Conservation (phyloP, 2,888 invertebrate genomes). For the Apodemia hepburni region DNA sequence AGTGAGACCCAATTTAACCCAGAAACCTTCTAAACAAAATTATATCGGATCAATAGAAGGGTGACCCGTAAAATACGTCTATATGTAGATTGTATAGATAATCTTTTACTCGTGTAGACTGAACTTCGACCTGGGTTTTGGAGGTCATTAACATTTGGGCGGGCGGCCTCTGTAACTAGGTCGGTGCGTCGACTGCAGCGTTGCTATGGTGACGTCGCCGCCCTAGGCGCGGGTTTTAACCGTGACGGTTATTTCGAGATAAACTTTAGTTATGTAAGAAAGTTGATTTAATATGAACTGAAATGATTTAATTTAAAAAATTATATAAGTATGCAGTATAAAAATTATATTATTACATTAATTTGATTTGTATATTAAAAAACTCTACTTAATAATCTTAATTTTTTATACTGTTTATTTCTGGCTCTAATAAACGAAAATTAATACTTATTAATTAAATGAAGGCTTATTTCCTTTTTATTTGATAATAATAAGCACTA, state of each 20-base stretch:
- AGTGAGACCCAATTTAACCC: constrained; percentile 51
- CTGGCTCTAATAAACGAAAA: no score
- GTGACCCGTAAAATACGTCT: constrained; percentile 60
- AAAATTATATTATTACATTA: background rate
- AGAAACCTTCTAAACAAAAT: constrained; percentile 58
- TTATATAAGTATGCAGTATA: background rate
- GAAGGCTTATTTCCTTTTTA: no score
- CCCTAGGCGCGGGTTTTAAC: constrained; percentile 33
- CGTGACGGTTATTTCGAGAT: constrained; percentile 2
- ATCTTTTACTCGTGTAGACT: constrained; percentile 73
- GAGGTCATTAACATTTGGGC: constrained; percentile 79
- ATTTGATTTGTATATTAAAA: background rate
- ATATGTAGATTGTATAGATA: constrained; percentile 51
- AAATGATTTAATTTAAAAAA: background rate
- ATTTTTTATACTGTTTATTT: no score
- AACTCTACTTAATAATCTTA: no score
- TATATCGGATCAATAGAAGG: constrained; percentile 66
- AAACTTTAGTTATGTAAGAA: background rate
- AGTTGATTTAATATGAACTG: background rate
- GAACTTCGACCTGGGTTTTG: constrained; percentile 79
- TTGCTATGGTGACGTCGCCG: constrained; percentile 54
- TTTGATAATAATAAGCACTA: no score
- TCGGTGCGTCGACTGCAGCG: constrained; percentile 67
- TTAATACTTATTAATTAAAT: no score
- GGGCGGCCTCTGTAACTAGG: constrained; percentile 59